A percentile compares a stretch with the other conserved stretches of the same genome.
phyloP scores from a whole-genome alignment of 2,888 invertebrate genomes.

The Leptopilina syphax region DNA sequence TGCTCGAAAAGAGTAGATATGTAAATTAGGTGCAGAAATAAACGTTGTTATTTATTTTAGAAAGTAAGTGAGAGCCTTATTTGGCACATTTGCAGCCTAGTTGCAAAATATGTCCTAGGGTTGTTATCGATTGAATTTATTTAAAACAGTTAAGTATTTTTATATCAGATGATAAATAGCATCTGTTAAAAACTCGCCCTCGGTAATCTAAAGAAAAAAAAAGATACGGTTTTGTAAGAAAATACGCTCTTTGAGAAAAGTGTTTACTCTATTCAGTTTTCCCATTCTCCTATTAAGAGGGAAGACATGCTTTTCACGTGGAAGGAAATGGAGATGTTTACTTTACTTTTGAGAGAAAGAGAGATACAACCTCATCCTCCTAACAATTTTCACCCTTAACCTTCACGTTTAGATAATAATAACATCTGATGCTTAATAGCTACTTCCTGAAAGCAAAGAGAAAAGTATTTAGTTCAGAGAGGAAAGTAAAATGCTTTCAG shows the following conservation, averaged over 20 bases:
- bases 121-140: too few relatives aligned
- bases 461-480: too few relatives aligned
- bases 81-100: too few relatives aligned
- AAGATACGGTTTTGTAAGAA: background rate
- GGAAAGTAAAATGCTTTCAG: too few relatives aligned
- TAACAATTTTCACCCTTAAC: background rate
- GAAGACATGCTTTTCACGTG: constrained; percentile 14
- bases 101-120: too few relatives aligned
- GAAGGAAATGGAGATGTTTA: constrained; percentile 28
- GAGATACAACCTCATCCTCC: background rate
- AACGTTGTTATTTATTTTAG: too few relatives aligned
- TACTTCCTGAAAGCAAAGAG: too few relatives aligned
- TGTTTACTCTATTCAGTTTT: constrained; percentile 1
- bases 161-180: background rate
- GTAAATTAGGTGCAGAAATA: too few relatives aligned
- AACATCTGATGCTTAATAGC: background rate
- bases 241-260: background rate
- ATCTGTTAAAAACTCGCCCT: background rate
- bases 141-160: too few relatives aligned
- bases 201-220: background rate
- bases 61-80: too few relatives aligned
- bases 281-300: background rate
- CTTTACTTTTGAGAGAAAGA: background rate
- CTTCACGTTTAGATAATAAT: background rate
- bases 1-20: too few relatives aligned